Base-by-base conservation (phyloP, 2,888 invertebrate genomes). In the Cephalotes varians region DNA sequence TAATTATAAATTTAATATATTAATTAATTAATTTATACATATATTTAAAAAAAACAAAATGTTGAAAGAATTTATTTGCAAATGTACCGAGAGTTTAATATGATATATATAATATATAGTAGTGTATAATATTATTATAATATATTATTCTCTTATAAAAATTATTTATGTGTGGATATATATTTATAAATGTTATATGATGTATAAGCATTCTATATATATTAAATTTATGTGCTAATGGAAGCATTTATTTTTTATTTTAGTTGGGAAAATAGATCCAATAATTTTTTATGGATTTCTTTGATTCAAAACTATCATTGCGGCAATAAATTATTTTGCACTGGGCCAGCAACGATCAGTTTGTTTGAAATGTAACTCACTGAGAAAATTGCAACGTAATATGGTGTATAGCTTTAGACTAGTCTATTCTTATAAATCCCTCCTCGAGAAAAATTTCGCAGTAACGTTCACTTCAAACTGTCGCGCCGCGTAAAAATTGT, bases 401-500 rank as follows among this genome's bases (percentile, higher is more conserved):
- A 51, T 10, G 2, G n/a, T 28, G 15, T n/a, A n/a, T n/a, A n/a
- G 10, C 40, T 65, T 4, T 40, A 54, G 12, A 67, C 25, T 49
- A 51, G n/a, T 51, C 15, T 40, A 54, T 40, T 67, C 54, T 67
- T 54, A 44, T 18, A 21, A 49, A 73, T 12, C 31, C 37, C 47
- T 15, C 4, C 0, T 4, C 18, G 18, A 47, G 2, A n/a, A 69
- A 56, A 65, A 74, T 80, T 76, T 56, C 47, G 34, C 12, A 9
- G 37, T 47, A 64, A 65, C 49, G 47, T 84, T 81, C 44, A 56
- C 34, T 31, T 37, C 31, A 15, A 34, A 18, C 18, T 44, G 60
- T 37, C 40, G 34, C 56, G 65, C 44, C 40, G 34, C 56, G 65
- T 64, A 77, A 81, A 86, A 85, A 85, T 79, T 87, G 81, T 82